Percentiles rank a stretch among this genome's conserved stretches.
Evolutionary conservation across 2,797 vertebrate genomes (phyloP).

Genomic region (Enteromius treurensis): DNA sequence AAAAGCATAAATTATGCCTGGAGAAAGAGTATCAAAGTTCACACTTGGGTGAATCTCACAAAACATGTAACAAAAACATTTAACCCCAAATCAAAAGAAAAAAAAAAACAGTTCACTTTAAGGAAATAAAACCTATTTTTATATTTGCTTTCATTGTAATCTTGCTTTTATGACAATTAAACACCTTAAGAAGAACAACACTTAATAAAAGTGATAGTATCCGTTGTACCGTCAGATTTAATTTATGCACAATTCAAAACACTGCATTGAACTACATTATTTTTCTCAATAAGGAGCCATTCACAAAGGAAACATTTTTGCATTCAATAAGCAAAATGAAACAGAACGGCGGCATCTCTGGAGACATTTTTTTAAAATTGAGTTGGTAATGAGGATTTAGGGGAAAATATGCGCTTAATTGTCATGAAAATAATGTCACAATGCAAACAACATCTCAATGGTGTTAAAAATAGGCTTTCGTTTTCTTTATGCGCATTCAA

Average conservation of each 20-base stretch:
- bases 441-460: not conserved
- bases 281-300: not conserved
- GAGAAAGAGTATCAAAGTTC: constrained; percentile 46
- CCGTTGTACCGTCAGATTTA: not conserved
- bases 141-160: not conserved
- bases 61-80: constrained; percentile 14
- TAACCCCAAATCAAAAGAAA: not conserved
- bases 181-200: not conserved
- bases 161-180: not conserved
- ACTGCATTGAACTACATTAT: not conserved
- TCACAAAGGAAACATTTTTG: constrained; percentile 1
- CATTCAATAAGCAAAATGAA: constrained; percentile 21
- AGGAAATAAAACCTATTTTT: not conserved
- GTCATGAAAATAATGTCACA: not conserved
- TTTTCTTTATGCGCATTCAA: not conserved
- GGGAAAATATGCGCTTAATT: constrained; percentile 2
- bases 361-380: not conserved
- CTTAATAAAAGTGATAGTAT: not conserved
- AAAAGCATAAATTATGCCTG: constrained; percentile 44
- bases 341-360: not conserved
- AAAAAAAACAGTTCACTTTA: not conserved
- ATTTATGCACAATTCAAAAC: not conserved
- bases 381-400: constrained; percentile 9
- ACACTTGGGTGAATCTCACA: constrained; percentile 7
- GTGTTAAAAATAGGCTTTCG: not conserved